A percentile compares a stretch with the other conserved stretches of the same genome.
Conservation (phyloP, 2,888 invertebrate genomes). For the Pycnomerus fuliginosus region DNA sequence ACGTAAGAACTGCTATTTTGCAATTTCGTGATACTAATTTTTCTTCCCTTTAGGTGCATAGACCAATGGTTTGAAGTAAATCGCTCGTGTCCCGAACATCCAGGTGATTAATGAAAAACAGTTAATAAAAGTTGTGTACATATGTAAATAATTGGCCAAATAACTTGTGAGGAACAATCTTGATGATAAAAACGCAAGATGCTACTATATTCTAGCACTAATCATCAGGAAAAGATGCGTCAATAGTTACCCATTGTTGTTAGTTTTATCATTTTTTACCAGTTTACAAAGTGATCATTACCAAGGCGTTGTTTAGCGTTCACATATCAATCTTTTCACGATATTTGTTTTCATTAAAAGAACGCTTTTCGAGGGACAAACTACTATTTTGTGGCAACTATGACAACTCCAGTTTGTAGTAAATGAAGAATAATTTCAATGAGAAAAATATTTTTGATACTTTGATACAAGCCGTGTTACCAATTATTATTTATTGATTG, state of each 20-base stretch:
- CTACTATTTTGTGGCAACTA: conserved; percentile 6
- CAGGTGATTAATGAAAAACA: conserved; percentile 74
- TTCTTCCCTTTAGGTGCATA: conserved; percentile 79
- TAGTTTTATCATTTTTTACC: conserved; percentile 19
- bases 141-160: conserved; percentile 41
- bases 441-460: conserved; percentile 61
- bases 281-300: conserved; percentile 13
- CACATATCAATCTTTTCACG: conserved; percentile 25
- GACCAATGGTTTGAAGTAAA: conserved; percentile 99
- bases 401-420: not conserved
- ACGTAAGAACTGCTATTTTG: conserved; percentile 60
- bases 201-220: too few species aligned
- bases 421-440: conserved; percentile 31
- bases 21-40: conserved; percentile 6
- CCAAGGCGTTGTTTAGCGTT: conserved; percentile 22
- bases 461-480: conserved; percentile 55
- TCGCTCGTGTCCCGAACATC: conserved; percentile 98
- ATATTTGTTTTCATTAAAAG: conserved; percentile 4
- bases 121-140: conserved; percentile 32
- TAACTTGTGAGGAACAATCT: conserved; percentile 39
- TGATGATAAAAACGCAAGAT: too few species aligned
- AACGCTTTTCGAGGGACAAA: not conserved
- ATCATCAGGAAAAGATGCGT: too few species aligned
- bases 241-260: conserved; percentile 29
- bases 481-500: too few species aligned